These are phyloP conservation scores for Spheniscus mendiculus DNA, from an alignment of 2,113 vertebrate genomes.

Conservation along the genomic window DNA sequence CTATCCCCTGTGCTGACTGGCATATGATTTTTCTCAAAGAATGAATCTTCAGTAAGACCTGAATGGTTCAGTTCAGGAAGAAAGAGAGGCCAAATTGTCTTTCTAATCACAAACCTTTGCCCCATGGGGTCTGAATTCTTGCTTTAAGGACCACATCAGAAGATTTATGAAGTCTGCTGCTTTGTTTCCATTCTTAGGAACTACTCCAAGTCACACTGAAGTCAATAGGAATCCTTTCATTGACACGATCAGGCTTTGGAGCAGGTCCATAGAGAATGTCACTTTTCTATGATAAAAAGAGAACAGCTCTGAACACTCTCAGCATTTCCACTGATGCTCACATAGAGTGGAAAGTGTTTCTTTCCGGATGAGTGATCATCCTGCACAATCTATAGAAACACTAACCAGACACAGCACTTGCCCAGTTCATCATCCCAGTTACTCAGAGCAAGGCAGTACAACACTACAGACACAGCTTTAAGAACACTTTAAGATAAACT, in stretches of 20 bases:
- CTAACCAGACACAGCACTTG: neutral
- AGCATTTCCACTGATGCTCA: conserved; percentile 10
- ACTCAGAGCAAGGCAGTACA: neutral
- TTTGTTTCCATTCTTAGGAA: conserved; percentile 54
- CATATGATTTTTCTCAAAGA: conserved; percentile 11
- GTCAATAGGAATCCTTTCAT: conserved; percentile 36
- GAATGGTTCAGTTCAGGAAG: neutral
- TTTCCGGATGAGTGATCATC: neutral
- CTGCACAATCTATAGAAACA: neutral
- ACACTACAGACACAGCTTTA: neutral
- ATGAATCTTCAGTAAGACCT: conserved; percentile 14
- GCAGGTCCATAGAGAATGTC: neutral
- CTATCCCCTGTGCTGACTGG: neutral
- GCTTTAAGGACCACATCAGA: conserved; percentile 46
- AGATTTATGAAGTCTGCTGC: conserved; percentile 32
- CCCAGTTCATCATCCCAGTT: neutral
- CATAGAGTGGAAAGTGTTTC: neutral
- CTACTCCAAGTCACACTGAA: conserved; percentile 29
- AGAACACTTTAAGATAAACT: neutral
- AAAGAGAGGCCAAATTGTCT: neutral
- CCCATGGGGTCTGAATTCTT: conserved; percentile 23
- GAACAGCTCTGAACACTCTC: neutral
- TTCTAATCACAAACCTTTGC: conserved; percentile 51
- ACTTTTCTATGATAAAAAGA: conserved; percentile 4
- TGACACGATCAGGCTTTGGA: neutral